Evolutionary conservation across 2,888 invertebrate genomes (phyloP).

Genomic region (Teinopalpus imperialis): DNA sequence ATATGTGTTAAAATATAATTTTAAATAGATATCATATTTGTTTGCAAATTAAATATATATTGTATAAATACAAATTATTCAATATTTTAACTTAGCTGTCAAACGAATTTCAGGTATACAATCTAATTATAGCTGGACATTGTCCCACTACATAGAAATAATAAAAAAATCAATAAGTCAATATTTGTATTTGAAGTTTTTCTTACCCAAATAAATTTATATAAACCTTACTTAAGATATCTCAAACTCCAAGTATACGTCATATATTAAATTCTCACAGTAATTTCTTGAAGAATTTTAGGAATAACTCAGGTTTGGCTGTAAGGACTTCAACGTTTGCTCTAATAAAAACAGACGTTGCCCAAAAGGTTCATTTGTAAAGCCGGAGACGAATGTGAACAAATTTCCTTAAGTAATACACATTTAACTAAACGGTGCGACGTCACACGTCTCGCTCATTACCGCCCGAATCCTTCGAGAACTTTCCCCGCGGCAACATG

Average conservation of each 20-base stretch:
- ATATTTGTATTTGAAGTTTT: too few relatives aligned
- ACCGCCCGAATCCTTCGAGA: conserved; percentile 49
- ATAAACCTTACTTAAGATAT: too few relatives aligned
- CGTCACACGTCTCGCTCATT: conserved; percentile 51
- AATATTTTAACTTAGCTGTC: too few relatives aligned
- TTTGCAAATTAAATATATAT: too few relatives aligned
- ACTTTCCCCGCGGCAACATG: conserved; percentile 50
- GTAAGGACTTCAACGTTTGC: conserved; percentile 22
- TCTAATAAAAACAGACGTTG: conserved; percentile 27
- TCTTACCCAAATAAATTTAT: too few relatives aligned
- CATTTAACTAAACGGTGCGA: conserved; percentile 44
- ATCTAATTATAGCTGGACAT: too few relatives aligned
- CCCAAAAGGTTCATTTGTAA: conserved; percentile 24
- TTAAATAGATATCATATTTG: too few relatives aligned
- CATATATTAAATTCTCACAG: not conserved
- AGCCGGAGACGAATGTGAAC: conserved; percentile 44
- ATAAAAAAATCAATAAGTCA: too few relatives aligned
- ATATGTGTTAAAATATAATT: too few relatives aligned
- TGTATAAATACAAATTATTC: too few relatives aligned
- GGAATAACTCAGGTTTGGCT: conserved; percentile 15
- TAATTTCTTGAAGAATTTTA: conserved; percentile 13
- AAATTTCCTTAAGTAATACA: conserved; percentile 45
- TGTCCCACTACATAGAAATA: too few relatives aligned
- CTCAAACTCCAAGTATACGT: not conserved
- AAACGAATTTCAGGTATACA: too few relatives aligned